Conservation (phyloP, 2,888 invertebrate genomes). For the Rotaria macrura region DNA sequence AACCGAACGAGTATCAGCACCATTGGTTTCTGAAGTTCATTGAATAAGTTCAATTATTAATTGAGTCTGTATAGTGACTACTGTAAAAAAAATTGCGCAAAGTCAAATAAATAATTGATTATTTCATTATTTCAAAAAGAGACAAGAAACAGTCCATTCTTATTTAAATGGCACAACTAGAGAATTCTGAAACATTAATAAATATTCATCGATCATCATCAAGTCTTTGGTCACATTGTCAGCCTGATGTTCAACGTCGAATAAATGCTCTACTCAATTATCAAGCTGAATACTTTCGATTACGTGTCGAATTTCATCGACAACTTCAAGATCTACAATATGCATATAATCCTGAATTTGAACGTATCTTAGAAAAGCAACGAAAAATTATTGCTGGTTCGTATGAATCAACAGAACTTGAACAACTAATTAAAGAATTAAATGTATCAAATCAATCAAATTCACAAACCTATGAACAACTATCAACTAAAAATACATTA, state of each 20-base stretch:
- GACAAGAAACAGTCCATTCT: not conserved
- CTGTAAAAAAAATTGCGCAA: too few relatives aligned
- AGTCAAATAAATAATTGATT: not conserved
- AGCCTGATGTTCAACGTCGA: constrained; percentile 45
- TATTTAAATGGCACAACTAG: not conserved
- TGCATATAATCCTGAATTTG: constrained; percentile 71
- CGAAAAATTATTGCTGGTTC: constrained; percentile 55
- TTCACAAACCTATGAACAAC: not conserved
- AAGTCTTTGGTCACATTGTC: not conserved
- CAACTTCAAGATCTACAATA: constrained; percentile 85
- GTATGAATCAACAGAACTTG: constrained; percentile 77
- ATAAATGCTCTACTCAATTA: constrained; percentile 73
- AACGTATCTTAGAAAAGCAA: constrained; percentile 65
- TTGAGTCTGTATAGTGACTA: too few relatives aligned
- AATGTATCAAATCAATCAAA: not conserved
- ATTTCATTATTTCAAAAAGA: not conserved
- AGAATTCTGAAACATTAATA: not conserved
- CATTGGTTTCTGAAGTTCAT: too few relatives aligned
- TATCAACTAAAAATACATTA: not conserved
- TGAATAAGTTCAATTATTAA: too few relatives aligned
- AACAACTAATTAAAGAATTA: constrained; percentile 51
- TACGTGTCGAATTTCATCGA: constrained; percentile 83
- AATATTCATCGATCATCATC: not conserved
- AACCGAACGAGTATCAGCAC: too few relatives aligned
- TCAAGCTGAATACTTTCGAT: constrained; percentile 69